A percentile compares a stretch with the other conserved stretches of the same genome.
These are phyloP conservation scores for Bactericera cockerelli DNA, from an alignment of 1,140 invertebrate genomes.

Conservation along the genomic window DNA sequence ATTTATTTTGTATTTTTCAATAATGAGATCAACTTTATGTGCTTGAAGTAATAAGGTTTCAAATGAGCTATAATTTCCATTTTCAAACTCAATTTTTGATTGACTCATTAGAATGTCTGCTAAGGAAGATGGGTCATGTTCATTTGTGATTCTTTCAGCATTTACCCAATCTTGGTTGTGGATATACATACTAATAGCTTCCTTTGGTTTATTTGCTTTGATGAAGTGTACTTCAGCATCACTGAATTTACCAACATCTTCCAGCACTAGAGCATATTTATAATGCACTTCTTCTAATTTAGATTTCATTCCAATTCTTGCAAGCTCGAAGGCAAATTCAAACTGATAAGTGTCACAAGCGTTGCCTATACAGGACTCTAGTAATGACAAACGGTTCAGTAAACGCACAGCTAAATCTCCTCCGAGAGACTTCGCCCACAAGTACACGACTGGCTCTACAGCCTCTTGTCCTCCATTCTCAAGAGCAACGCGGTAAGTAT, in stretches of 20 bases:
- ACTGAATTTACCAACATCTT: conserved; percentile 73
- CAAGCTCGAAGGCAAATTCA: conserved; percentile 81
- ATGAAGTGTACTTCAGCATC: conserved; percentile 88
- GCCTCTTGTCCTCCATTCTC: conserved; percentile 60
- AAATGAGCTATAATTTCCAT: conserved; percentile 58
- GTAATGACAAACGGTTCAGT: conserved; percentile 62
- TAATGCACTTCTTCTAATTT: conserved; percentile 61
- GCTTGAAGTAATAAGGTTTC: conserved; percentile 81
- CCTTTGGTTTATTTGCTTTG: conserved; percentile 71
- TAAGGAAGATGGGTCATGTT: conserved; percentile 63
- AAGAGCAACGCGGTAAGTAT: conserved; percentile 77
- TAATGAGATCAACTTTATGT: conserved; percentile 78
- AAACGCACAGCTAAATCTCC: conserved; percentile 82
- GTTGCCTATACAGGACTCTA: conserved; percentile 76
- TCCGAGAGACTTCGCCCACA: conserved; percentile 83
- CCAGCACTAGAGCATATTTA: conserved; percentile 72
- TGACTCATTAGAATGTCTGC: conserved; percentile 76
- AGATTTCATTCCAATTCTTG: conserved; percentile 38
- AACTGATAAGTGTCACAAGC: conserved; percentile 77
- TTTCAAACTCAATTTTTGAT: conserved; percentile 57
- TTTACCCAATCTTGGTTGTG: conserved; percentile 74
- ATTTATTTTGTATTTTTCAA: conserved; percentile 73
- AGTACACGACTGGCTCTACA: conserved; percentile 74
- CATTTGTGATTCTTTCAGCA: conserved; percentile 73
- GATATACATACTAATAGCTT: conserved; percentile 92